Base-by-base conservation (phyloP, 1,140 invertebrate species). In the Euschistus heros region DNA sequence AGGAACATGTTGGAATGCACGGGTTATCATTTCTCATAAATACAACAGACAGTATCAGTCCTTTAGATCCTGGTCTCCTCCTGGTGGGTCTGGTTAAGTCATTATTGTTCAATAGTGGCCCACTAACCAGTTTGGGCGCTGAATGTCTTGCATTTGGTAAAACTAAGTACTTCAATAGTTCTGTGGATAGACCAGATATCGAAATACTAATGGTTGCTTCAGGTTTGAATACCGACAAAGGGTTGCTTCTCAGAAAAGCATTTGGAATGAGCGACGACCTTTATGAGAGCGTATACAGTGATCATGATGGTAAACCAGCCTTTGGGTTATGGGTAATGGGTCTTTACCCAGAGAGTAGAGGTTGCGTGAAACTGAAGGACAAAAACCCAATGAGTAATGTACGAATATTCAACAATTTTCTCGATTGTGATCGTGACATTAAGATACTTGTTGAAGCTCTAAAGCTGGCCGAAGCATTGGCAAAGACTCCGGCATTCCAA, bases 161-260 rank as follows among this genome's bases (percentile, higher is more conserved):
- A 22, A 79, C 81, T 0, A 80, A 80, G 57, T 80, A 79, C 33
- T 76, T 76, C 5, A 66, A 69, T 13, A 63, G 66, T 15, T 68
- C 66, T 0, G 74, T 76, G 33, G 74, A 77, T 64, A 78, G 81
- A 68, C 86, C 89, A 0, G 88, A 93, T 69, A 84, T 92, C 63
- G 88, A 92, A 72, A 74, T 92, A 0, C 84, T 91, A 8, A 78
- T 91, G 71, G 83, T 86, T 0, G 80, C 84, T 8, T 86, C 87
- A 0, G 83, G 83, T 0, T 71, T 89, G 2, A 84, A 83, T 52
- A 84, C 86, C 0, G 88, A 91, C 71, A 72, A 80, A 24, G 82
- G 86, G n/a, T 82, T 89, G 67, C 77, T 82, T 66, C 68, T 86
- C 66, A 72, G 82, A 70, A 74, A 78, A 70, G 76, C 79, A 66